These are phyloP conservation scores for Nemapogon koenigi DNA, from an alignment of 2,888 invertebrate species.

Conservation along the genomic window DNA sequence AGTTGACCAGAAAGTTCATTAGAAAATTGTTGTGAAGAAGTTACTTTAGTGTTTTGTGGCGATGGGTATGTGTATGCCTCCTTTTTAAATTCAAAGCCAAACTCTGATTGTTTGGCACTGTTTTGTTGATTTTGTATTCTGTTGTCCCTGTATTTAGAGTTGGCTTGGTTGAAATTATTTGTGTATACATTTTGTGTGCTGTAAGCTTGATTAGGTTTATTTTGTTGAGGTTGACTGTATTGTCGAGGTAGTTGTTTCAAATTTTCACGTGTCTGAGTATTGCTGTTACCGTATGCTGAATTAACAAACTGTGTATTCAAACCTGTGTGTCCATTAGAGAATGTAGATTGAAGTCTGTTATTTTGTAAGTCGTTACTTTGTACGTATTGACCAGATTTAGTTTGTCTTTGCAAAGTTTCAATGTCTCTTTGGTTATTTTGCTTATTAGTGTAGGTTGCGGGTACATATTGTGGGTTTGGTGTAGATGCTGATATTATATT, in stretches of 20 bases:
- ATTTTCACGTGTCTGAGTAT: no score
- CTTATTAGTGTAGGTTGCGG: conserved; percentile 26
- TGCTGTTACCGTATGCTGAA: no score
- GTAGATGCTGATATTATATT: conserved; percentile 38
- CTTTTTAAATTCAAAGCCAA: conserved; percentile 26
- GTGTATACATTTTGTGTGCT: conserved; percentile 18
- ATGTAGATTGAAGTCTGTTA: neutral
- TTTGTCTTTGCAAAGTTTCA: conserved; percentile 33
- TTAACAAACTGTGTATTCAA: neutral
- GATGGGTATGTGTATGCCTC: conserved; percentile 32
- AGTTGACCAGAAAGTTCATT: conserved; percentile 25
- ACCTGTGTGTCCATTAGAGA: conserved; percentile 4
- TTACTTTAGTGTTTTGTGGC: conserved; percentile 21
- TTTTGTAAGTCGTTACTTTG: no score
- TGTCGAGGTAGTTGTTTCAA: conserved; percentile 28
- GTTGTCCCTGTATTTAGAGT: conserved; percentile 22
- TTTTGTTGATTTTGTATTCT: conserved; percentile 24
- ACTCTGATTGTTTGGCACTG: conserved; percentile 25
- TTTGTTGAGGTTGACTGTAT: conserved; percentile 2
- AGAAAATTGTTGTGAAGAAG: conserved; percentile 22
- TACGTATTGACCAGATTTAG: neutral
- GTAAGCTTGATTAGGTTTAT: conserved; percentile 20
- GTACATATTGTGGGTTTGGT: conserved; percentile 37
- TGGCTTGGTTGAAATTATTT: conserved; percentile 16
- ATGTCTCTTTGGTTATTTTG: conserved; percentile 23